phyloP scores from a whole-genome alignment of 92 coral and sea anemone genomes.

The Zoanthus sociatus region DNA sequence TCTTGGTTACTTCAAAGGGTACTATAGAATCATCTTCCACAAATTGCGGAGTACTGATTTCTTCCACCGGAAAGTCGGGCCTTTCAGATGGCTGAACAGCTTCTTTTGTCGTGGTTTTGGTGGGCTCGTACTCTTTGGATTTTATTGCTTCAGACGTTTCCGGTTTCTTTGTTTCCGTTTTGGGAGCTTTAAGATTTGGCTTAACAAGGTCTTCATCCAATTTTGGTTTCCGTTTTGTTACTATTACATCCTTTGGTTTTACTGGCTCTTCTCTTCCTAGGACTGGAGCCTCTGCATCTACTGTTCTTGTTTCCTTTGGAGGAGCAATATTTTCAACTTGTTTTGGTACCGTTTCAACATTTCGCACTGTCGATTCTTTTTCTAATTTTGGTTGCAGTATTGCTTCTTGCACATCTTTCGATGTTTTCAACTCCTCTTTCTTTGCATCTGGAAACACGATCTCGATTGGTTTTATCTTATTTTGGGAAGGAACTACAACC shows the following conservation, averaged over 20 bases:
- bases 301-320: not conserved
- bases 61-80: conserved; percentile 24
- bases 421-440: no score
- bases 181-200: not conserved
- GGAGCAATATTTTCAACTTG: conserved; percentile 16
- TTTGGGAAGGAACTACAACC: conserved; percentile 11
- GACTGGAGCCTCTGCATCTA: conserved; percentile 10
- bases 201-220: not conserved
- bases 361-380: not conserved
- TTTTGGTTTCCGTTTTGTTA: conserved; percentile 2
- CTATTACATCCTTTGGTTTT: not conserved
- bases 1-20: conserved; percentile 81
- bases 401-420: no score
- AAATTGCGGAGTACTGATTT: conserved; percentile 32
- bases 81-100: not conserved
- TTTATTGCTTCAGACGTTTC: not conserved
- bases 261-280: not conserved
- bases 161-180: not conserved
- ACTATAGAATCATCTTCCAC: conserved; percentile 49
- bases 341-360: not conserved
- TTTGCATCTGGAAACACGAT: not conserved
- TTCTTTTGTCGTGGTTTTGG: not conserved
- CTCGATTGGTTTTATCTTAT: not conserved
- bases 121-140: not conserved
- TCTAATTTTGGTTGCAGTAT: no score